Percentiles rank a stretch among this genome's conserved stretches.
These are phyloP conservation scores for Lydus trimaculatus DNA, from an alignment of 2,888 invertebrate species.

Conservation along the genomic window DNA sequence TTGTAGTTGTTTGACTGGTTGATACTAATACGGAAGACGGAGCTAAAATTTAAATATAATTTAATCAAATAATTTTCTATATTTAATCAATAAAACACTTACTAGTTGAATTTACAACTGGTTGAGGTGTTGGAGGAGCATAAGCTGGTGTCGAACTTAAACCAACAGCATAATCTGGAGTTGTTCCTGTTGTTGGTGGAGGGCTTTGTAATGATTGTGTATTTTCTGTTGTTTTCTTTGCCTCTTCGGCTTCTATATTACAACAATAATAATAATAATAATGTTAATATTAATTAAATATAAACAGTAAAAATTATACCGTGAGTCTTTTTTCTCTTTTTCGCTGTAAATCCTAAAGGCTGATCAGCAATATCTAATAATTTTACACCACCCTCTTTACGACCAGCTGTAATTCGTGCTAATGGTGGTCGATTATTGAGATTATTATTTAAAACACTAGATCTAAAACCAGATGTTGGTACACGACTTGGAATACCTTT, in stretches of 20 bases:
- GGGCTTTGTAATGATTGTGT: conserved; percentile 52
- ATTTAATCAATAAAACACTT: conserved; percentile 20
- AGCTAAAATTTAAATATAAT: conserved; percentile 12
- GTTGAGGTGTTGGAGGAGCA: conserved; percentile 58
- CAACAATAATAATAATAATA: conserved; percentile 16
- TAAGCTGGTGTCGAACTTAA: conserved; percentile 67
- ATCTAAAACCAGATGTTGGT: conserved; percentile 71
- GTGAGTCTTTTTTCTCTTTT: conserved; percentile 85
- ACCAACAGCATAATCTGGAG: conserved; percentile 87
- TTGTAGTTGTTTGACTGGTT: conserved; percentile 58
- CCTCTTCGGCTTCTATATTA: conserved; percentile 69
- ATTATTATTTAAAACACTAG: conserved; percentile 61
- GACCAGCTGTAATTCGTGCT: conserved; percentile 70
- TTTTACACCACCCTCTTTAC: conserved; percentile 93
- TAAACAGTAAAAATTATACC: conserved; percentile 59
- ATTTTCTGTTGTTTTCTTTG: conserved; percentile 68
- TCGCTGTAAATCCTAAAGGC: conserved; percentile 84
- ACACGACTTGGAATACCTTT: conserved; percentile 90
- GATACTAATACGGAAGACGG: conserved; percentile 35
- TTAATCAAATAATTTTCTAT: neutral
- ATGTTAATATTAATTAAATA: neutral
- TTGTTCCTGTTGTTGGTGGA: conserved; percentile 56
- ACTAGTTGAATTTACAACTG: conserved; percentile 50
- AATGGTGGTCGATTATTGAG: conserved; percentile 65
- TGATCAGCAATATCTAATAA: conserved; percentile 93